A percentile compares a stretch with the other conserved stretches of the same genome.
Conservation (phyloP, 2,888 invertebrate species). For the Athalia rosae region DNA sequence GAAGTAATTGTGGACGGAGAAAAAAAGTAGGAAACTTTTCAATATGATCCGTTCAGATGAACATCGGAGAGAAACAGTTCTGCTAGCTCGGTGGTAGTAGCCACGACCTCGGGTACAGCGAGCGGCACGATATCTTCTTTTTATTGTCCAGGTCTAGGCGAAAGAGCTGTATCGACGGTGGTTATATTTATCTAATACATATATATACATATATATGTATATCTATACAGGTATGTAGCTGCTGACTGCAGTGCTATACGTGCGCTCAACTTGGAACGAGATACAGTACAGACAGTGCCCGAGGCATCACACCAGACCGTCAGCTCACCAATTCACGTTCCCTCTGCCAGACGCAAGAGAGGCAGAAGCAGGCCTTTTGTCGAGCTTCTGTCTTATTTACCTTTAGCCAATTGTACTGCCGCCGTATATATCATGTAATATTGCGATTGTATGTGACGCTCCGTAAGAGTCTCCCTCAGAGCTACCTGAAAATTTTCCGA, state of each 20-base stretch:
- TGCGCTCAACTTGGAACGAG: slow-evolving; percentile 47
- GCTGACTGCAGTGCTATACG: not conserved
- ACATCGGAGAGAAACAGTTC: too few relatives aligned
- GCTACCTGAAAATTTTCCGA: slow-evolving; percentile 37
- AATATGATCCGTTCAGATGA: too few relatives aligned
- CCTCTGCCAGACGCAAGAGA: slow-evolving; percentile 37
- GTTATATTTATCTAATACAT: slow-evolving; percentile 61
- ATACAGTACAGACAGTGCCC: slow-evolving; percentile 60
- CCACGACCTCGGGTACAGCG: not conserved
- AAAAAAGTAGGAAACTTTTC: too few relatives aligned
- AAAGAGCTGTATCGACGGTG: slow-evolving; percentile 36
- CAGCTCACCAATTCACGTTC: slow-evolving; percentile 36
- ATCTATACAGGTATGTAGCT: too few relatives aligned
- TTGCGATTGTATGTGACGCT: slow-evolving; percentile 43
- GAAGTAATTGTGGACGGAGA: too few relatives aligned
- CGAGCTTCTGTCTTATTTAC: slow-evolving; percentile 65
- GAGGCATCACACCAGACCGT: slow-evolving; percentile 50
- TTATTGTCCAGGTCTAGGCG: slow-evolving; percentile 19
- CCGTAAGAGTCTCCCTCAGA: not conserved
- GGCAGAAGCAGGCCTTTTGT: slow-evolving; percentile 57
- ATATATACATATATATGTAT: slow-evolving; percentile 1
- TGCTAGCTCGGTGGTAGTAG: too few relatives aligned
- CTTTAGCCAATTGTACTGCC: slow-evolving; percentile 61
- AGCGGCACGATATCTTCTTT: not conserved
- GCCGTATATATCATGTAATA: slow-evolving; percentile 49